phyloP scores from a whole-genome alignment of 2,113 vertebrate genomes.

The Apistogramma diplotaenia region DNA sequence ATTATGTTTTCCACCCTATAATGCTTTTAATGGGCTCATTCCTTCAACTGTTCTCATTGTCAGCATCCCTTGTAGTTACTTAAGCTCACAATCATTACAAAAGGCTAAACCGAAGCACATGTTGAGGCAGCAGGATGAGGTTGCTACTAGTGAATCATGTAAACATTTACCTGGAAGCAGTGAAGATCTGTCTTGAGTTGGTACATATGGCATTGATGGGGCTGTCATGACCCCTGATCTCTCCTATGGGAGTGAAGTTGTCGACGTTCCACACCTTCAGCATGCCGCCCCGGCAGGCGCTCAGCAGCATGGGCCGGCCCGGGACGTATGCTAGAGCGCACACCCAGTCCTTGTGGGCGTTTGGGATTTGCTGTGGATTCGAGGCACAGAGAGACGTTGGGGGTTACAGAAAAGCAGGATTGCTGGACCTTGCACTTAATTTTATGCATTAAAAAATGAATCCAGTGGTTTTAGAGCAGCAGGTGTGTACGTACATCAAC shows the following conservation, averaged over 20 bases:
- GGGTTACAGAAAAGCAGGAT: not conserved
- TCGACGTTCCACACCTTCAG: slow-evolving; percentile 98
- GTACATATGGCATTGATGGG: slow-evolving; percentile 96
- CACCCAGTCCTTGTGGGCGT: slow-evolving; percentile 97
- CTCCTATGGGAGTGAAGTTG: slow-evolving; percentile 90
- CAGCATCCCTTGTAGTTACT: not conserved
- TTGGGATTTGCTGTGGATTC: slow-evolving; percentile 90
- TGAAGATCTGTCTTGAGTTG: slow-evolving; percentile 94
- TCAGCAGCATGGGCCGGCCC: slow-evolving; percentile 90
- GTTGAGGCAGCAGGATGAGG: not conserved
- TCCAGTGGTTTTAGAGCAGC: not conserved
- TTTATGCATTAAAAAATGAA: not conserved
- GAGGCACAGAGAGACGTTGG: not conserved
- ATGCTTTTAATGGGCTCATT: not conserved
- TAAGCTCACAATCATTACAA: not conserved
- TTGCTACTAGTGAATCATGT: not conserved
- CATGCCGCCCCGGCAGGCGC: slow-evolving; percentile 89
- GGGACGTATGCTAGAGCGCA: slow-evolving; percentile 93
- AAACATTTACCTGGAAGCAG: slow-evolving; percentile 88
- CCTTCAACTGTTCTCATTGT: not conserved
- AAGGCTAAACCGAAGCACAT: not conserved
- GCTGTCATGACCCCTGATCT: slow-evolving; percentile 94
- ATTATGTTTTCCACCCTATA: not conserved
- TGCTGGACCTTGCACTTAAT: not conserved
- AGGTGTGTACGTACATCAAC: not conserved